These are phyloP conservation scores for Scaptomyza tumidula DNA, from an alignment of 2,888 invertebrate genomes.

Conservation along the genomic window DNA sequence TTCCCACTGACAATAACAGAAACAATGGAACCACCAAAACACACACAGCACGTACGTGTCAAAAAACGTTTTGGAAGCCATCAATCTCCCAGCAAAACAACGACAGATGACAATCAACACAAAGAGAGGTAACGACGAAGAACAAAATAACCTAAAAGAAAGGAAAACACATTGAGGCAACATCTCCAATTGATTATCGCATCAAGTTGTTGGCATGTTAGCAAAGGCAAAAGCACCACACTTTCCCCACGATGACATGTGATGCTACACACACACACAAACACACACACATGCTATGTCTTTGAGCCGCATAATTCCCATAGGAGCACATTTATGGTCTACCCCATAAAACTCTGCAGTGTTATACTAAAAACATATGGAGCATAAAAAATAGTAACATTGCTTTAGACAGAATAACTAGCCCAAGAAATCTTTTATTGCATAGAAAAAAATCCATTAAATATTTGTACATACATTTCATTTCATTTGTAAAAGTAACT, in stretches of 20 bases:
- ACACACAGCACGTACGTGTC: conserved; percentile 52
- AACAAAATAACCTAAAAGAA: neutral
- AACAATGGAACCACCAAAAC: conserved; percentile 29
- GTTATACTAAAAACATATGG: conserved; percentile 27
- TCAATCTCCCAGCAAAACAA: conserved; percentile 60
- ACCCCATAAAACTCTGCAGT: conserved; percentile 31
- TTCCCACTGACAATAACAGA: conserved; percentile 22
- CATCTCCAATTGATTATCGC: conserved; percentile 64
- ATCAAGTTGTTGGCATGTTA: conserved; percentile 56
- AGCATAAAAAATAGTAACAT: conserved; percentile 6
- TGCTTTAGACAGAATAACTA: conserved; percentile 9
- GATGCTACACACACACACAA: conserved; percentile 17
- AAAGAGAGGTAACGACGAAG: conserved; percentile 3
- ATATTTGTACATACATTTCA: neutral
- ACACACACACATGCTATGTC: neutral
- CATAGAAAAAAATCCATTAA: neutral
- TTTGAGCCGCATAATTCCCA: conserved; percentile 30
- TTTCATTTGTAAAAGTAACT: conserved; percentile 10
- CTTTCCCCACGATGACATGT: conserved; percentile 21
- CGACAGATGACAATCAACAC: conserved; percentile 59
- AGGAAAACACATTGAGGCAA: conserved; percentile 13
- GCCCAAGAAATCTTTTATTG: neutral
- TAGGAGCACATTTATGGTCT: conserved; percentile 37
- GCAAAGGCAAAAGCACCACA: conserved; percentile 8
- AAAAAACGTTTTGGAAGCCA: conserved; percentile 61